These are phyloP conservation scores for Orientallactaga bullata DNA, from an alignment of 2,113 vertebrate genomes.

Conservation along the genomic window DNA sequence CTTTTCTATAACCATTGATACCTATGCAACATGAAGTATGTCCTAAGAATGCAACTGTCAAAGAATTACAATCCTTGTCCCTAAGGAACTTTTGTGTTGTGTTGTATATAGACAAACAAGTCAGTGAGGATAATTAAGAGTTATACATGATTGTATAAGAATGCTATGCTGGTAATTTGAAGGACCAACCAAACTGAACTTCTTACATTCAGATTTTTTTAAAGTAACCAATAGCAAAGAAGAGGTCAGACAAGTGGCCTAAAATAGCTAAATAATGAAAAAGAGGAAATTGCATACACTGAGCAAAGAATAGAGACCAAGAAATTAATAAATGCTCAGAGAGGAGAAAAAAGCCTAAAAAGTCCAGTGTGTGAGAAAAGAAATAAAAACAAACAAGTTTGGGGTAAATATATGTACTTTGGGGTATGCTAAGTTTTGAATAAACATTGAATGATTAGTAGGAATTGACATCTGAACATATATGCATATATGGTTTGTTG, in stretches of 20 bases:
- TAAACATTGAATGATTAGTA: not conserved
- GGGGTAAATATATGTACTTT: not conserved
- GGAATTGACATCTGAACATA: not conserved
- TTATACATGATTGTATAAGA: not conserved
- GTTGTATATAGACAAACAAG: not conserved
- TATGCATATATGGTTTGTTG: not conserved
- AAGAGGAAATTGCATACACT: not conserved
- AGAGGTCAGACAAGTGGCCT: not conserved
- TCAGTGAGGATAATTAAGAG: not conserved
- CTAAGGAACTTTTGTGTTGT: not conserved
- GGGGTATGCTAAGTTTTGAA: not conserved
- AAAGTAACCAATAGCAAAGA: not conserved
- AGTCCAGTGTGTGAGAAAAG: not conserved
- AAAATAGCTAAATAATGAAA: not conserved
- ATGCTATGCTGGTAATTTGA: not conserved
- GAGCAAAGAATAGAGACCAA: not conserved
- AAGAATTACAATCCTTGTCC: not conserved
- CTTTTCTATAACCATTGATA: not conserved
- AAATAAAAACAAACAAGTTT: not conserved
- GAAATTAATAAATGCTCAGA: not conserved
- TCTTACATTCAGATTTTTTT: not conserved
- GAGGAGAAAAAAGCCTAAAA: not conserved
- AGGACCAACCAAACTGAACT: not conserved
- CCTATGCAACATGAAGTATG: not conserved
- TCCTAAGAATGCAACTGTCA: not conserved